Evolutionary conservation across 2,797 vertebrate species (phyloP).

Genomic region (Esox lucius): DNA sequence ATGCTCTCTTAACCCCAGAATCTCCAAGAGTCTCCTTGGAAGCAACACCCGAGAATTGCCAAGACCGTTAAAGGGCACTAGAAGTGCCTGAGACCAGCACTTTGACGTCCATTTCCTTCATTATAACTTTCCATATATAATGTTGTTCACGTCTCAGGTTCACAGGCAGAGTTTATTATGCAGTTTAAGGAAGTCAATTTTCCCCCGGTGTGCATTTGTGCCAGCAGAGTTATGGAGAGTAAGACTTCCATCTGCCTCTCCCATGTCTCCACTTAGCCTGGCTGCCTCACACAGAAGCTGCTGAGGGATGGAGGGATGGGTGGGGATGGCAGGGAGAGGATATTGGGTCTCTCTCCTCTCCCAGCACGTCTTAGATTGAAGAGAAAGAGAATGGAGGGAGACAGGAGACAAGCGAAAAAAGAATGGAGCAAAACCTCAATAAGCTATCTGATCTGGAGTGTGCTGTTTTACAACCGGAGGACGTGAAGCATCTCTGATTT

Average conservation of each 20-base stretch:
- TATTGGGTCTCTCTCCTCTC: background rate
- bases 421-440: background rate
- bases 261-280: background rate
- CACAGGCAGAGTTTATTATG: background rate
- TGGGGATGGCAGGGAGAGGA: background rate
- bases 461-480: background rate
- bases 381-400: background rate
- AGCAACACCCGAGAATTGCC: too few relatives aligned
- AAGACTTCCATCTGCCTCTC: background rate
- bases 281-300: background rate
- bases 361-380: constrained; percentile 1
- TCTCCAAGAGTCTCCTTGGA: background rate
- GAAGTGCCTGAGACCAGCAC: background rate
- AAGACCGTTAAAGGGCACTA: background rate
- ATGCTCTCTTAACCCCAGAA: background rate
- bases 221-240: background rate
- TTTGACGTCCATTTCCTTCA: background rate
- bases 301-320: background rate
- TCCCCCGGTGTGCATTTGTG: background rate
- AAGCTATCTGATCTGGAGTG: background rate
- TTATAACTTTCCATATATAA: background rate
- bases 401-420: background rate
- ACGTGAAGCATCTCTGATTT: constrained; percentile 1
- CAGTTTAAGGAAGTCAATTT: background rate
- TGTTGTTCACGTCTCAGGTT: background rate